Conservation (phyloP, 2,888 invertebrate species). For the Pilophorus perplexus region DNA sequence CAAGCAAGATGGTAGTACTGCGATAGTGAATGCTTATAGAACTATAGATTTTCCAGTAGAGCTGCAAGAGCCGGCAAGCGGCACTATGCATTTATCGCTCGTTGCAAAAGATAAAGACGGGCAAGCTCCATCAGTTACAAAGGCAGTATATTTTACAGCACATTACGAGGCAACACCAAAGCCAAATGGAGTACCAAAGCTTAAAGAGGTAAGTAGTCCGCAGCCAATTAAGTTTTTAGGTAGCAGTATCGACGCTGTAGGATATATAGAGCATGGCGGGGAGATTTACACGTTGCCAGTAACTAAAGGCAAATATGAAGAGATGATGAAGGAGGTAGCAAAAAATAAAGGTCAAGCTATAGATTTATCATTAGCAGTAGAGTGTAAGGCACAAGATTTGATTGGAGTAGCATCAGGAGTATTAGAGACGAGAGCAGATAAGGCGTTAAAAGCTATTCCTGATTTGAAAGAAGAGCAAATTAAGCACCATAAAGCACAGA, state of each 20-base stretch:
- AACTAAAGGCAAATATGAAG: background rate
- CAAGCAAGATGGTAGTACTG: no score
- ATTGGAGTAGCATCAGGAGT: background rate
- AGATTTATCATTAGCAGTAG: background rate
- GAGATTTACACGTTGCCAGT: background rate
- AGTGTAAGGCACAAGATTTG: background rate
- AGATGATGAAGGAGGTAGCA: background rate
- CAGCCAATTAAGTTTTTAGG: background rate
- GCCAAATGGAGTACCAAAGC: background rate
- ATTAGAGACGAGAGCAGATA: background rate
- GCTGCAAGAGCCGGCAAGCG: background rate
- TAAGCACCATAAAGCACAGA: background rate
- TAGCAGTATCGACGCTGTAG: background rate
- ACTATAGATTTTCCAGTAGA: no score
- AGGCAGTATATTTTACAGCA: background rate
- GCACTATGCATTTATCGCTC: background rate
- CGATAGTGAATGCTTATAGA: no score
- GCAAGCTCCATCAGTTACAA: background rate
- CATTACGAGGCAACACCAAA: background rate
- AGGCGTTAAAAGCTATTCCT: background rate
- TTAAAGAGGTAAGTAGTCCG: background rate
- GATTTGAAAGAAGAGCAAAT: background rate
- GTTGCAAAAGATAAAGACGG: background rate
- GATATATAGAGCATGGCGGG: background rate
- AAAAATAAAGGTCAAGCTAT: background rate